Conservation (phyloP, 2,113 vertebrate genomes). For the Ranitomeya variabilis region DNA sequence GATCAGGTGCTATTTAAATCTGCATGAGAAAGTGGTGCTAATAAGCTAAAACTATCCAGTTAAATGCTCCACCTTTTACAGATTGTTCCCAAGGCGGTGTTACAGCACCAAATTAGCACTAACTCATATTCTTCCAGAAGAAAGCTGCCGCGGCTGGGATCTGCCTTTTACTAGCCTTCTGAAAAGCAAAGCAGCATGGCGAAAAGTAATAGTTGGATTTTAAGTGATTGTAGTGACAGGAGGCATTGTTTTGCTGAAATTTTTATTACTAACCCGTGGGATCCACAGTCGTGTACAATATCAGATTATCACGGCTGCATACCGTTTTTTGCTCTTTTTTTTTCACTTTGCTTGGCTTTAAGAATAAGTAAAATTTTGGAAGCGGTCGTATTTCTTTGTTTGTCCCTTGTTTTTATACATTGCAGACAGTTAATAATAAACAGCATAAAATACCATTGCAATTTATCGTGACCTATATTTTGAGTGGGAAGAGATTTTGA, state of each 20-base stretch:
- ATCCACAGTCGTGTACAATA: neutral
- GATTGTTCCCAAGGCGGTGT: constrained; percentile 24
- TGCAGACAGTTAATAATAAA: neutral
- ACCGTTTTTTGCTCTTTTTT: neutral
- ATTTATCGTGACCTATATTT: constrained; percentile 40
- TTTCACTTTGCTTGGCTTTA: neutral
- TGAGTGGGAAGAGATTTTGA: constrained; percentile 37
- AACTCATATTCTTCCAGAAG: constrained; percentile 29
- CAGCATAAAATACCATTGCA: neutral
- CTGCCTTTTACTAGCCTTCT: constrained; percentile 23
- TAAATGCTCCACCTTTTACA: constrained; percentile 28
- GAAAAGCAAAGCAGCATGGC: neutral
- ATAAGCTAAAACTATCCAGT: constrained; percentile 46
- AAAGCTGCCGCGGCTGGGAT: constrained; percentile 27
- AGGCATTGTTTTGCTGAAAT: constrained; percentile 49
- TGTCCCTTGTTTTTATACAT: neutral
- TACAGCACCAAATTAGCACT: constrained; percentile 33
- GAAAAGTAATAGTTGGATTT: constrained; percentile 18
- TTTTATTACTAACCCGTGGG: constrained; percentile 27
- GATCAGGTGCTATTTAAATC: neutral
- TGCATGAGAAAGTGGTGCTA: constrained; percentile 23
- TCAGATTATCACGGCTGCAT: constrained; percentile 19
- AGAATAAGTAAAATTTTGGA: constrained; percentile 14
- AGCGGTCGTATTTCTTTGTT: neutral
- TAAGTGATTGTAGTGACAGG: constrained; percentile 45